Evolutionary conservation across 2,797 vertebrate genomes (phyloP).

Genomic region (Dicrostonyx torquatus): DNA sequence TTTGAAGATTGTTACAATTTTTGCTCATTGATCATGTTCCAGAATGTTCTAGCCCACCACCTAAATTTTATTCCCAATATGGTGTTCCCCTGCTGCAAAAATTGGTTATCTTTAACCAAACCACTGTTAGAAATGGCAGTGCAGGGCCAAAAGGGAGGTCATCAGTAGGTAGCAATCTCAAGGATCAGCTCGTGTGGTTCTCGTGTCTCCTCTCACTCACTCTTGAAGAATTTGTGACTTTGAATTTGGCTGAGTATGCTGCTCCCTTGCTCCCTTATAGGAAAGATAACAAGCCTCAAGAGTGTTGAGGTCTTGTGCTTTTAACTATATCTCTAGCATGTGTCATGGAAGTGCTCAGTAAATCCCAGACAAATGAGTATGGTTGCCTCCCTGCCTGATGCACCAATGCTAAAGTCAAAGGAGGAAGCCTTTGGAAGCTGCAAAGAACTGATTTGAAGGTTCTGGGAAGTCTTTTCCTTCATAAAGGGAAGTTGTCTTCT

Average conservation of each 20-base stretch:
- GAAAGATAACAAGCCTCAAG: not conserved
- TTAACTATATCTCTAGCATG: not conserved
- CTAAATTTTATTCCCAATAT: slow-evolving; percentile 58
- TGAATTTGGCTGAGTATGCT: slow-evolving; percentile 12
- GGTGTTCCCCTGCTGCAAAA: not conserved
- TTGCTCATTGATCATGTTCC: slow-evolving; percentile 50
- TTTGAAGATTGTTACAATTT: slow-evolving; percentile 61
- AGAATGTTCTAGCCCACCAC: slow-evolving; percentile 54
- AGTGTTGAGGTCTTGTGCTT: not conserved
- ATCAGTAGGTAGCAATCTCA: not conserved
- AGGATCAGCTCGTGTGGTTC: not conserved
- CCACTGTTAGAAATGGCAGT: not conserved
- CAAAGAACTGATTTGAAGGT: not conserved
- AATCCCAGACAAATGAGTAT: not conserved
- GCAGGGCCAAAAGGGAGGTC: not conserved
- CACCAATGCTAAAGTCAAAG: not conserved
- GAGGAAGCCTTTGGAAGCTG: slow-evolving; percentile 37
- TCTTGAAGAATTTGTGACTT: slow-evolving; percentile 36
- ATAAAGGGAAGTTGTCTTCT: not conserved
- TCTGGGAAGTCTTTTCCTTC: not conserved
- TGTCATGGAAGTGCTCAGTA: not conserved
- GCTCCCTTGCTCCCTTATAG: not conserved
- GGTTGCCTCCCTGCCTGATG: not conserved
- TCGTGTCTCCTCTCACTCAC: not conserved
- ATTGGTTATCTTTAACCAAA: not conserved